Percentiles rank a stretch among this genome's conserved stretches.
Evolutionary conservation across 2,888 invertebrate genomes (phyloP).

Genomic region (Hypercompe scribonia): DNA sequence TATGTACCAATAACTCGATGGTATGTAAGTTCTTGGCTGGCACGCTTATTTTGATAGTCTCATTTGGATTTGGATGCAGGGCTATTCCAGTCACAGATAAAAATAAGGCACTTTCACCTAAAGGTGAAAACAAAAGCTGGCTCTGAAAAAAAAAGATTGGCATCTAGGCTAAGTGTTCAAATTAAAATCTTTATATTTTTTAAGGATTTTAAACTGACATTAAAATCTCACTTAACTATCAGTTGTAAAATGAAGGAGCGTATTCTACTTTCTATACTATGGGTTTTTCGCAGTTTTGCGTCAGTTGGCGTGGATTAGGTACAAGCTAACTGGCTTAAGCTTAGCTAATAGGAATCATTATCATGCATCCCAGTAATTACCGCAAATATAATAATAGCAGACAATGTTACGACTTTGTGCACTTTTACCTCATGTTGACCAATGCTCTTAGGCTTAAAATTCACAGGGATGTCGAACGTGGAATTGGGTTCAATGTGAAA

Average conservation of each 20-base stretch:
- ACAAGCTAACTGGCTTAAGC: background rate
- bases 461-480: constrained; percentile 72
- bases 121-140: constrained; percentile 74
- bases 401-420: background rate
- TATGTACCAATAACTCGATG: constrained; percentile 70
- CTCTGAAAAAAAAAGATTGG: constrained; percentile 52
- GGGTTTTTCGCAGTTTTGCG: background rate
- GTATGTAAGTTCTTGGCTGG: constrained; percentile 70
- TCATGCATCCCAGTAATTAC: background rate
- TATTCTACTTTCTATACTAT: background rate
- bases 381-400: background rate
- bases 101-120: constrained; percentile 77
- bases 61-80: constrained; percentile 74
- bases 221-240: background rate
- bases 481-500: constrained; percentile 77
- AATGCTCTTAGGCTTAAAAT: constrained; percentile 76
- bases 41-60: constrained; percentile 63
- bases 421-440: constrained; percentile 75
- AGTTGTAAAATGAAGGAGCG: background rate
- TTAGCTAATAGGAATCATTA: no score
- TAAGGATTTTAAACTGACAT: background rate
- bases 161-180: background rate
- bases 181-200: background rate
- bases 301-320: no score
- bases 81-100: constrained; percentile 67